Evolutionary conservation across 2,113 vertebrate genomes (phyloP).

Genomic region (Sarotherodon lohbergeri): DNA sequence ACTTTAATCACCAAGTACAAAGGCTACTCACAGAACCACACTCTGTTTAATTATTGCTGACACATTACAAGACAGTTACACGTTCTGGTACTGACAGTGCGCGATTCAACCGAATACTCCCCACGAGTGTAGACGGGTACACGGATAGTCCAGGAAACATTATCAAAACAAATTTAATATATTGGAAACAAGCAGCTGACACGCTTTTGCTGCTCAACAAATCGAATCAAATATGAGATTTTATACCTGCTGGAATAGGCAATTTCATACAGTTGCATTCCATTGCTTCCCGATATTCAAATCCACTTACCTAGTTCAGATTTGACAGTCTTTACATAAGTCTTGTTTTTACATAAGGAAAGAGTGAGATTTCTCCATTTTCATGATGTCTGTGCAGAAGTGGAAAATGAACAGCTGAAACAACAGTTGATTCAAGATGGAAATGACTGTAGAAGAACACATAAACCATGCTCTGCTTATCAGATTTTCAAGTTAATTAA

Average conservation of each 20-base stretch:
- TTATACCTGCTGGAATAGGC: background rate
- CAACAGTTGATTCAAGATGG: background rate
- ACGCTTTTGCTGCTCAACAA: background rate
- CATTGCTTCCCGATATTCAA: background rate
- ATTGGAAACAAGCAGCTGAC: background rate
- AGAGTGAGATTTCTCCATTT: background rate
- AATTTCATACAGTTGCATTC: background rate
- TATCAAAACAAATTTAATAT: background rate
- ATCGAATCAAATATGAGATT: background rate
- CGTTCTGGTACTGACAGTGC: background rate
- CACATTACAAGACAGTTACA: background rate
- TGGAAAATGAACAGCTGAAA: background rate
- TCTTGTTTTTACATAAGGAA: background rate
- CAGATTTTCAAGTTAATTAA: background rate
- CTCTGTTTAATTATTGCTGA: conserved; percentile 3
- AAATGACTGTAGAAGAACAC: background rate
- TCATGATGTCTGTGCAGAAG: background rate
- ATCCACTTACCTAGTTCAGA: background rate
- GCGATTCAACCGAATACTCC: background rate
- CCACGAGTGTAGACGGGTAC: background rate
- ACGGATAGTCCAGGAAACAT: background rate
- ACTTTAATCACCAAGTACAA: conserved; percentile 15
- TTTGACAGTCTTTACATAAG: background rate
- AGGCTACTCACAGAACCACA: background rate
- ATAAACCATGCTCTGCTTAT: background rate